These are phyloP conservation scores for Epicampocera succincta DNA, from an alignment of 2,888 invertebrate genomes.

Conservation along the genomic window DNA sequence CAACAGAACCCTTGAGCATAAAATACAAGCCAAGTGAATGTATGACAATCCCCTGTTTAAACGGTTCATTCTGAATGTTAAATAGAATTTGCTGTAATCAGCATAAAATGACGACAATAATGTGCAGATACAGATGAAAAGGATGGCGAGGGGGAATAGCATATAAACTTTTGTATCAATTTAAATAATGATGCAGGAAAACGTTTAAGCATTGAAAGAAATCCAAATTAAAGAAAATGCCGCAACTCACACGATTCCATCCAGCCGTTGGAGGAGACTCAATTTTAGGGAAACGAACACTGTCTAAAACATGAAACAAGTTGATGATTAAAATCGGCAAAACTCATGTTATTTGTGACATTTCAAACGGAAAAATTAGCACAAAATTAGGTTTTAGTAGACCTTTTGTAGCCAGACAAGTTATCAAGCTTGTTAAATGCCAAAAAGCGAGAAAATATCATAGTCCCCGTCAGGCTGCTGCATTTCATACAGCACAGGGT, in stretches of 20 bases:
- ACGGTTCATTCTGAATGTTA: constrained; percentile 13
- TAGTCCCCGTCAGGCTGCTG: too few species aligned
- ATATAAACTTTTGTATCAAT: background rate
- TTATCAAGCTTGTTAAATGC: background rate
- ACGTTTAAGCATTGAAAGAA: constrained; percentile 11
- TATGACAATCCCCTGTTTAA: background rate
- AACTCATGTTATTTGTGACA: constrained; percentile 19
- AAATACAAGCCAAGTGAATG: background rate
- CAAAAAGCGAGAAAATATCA: too few species aligned
- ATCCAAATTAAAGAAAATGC: constrained; percentile 22
- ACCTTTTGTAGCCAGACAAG: background rate
- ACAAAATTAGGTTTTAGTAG: constrained; percentile 17
- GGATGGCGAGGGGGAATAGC: background rate
- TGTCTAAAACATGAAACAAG: background rate
- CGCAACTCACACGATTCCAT: constrained; percentile 12
- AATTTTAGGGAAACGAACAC: constrained; percentile 3
- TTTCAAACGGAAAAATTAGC: constrained; percentile 22
- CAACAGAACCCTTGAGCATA: constrained; percentile 2
- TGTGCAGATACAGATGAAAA: constrained; percentile 3
- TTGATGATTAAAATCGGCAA: background rate
- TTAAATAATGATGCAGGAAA: background rate
- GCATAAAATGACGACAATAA: constrained; percentile 60
- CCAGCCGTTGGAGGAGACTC: background rate
- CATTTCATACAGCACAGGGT: too few species aligned
- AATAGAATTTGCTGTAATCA: constrained; percentile 63